Evolutionary conservation across 1,140 invertebrate genomes (phyloP).

Genomic region (Temnothorax longispinosus): DNA sequence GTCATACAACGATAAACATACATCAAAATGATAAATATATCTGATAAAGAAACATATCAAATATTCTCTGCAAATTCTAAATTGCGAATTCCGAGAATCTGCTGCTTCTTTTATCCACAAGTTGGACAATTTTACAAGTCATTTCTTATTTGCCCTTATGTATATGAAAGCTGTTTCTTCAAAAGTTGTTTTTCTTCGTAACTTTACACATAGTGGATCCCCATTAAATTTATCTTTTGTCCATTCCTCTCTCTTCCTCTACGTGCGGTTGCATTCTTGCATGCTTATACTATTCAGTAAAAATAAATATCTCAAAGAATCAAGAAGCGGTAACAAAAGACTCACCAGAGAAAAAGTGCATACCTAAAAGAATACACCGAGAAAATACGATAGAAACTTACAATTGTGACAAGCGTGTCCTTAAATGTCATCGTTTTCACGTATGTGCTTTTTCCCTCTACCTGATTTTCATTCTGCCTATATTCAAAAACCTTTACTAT

Average conservation of each 20-base stretch:
- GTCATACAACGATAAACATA: not conserved
- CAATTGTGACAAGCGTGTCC: no score
- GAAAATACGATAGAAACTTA: no score
- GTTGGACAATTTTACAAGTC: not conserved
- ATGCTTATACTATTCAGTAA: no score
- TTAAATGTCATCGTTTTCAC: no score
- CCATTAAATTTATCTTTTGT: not conserved
- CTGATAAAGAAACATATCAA: not conserved
- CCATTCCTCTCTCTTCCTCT: not conserved
- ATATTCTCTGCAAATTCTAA: not conserved
- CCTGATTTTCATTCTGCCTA: no score
- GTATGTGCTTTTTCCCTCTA: no score
- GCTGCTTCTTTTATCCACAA: not conserved
- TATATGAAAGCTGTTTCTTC: not conserved
- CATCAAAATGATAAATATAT: not conserved
- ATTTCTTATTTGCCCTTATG: not conserved
- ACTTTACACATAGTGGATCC: not conserved
- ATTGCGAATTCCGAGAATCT: not conserved
- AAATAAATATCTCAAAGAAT: no score
- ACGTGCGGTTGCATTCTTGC: no score
- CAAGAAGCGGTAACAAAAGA: no score
- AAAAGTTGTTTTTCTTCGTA: not conserved
- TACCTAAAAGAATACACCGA: no score
- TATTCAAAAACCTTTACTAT: no score
- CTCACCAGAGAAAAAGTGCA: no score